Evolutionary conservation across 1,140 invertebrate genomes (phyloP).

Genomic region (Lepidurus couesii): DNA sequence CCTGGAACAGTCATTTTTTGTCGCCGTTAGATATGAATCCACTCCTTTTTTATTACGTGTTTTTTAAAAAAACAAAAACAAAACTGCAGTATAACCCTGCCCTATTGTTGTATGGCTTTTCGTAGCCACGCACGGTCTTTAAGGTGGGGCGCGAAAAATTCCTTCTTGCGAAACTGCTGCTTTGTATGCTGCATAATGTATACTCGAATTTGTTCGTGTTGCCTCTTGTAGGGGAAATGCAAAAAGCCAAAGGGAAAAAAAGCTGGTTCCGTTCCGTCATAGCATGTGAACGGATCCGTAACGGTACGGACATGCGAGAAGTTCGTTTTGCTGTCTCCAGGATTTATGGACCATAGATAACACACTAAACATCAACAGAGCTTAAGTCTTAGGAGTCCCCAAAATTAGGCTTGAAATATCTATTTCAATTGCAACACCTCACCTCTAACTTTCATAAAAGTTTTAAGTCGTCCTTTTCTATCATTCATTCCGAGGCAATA

Average conservation of each 20-base stretch:
- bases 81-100: not conserved
- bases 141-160: conserved; percentile 13
- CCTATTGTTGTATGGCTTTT: conserved; percentile 1
- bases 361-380: not conserved
- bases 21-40: not conserved
- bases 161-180: not conserved
- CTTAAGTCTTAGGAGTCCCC: not conserved
- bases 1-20: not conserved
- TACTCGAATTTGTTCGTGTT: not conserved
- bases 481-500: not conserved
- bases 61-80: too few species aligned
- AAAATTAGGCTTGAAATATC: not conserved
- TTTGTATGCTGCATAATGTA: not conserved
- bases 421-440: not conserved
- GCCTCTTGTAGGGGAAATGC: not conserved
- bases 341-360: not conserved
- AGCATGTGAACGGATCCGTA: not conserved
- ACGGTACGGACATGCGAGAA: not conserved
- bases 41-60: too few species aligned
- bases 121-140: conserved; percentile 6
- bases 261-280: not conserved
- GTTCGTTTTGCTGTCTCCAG: not conserved
- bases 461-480: not conserved
- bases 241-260: not conserved
- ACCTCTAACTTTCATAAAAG: not conserved